Evolutionary conservation across 2,797 vertebrate species (phyloP).

Genomic region (Somateria mollissima): DNA sequence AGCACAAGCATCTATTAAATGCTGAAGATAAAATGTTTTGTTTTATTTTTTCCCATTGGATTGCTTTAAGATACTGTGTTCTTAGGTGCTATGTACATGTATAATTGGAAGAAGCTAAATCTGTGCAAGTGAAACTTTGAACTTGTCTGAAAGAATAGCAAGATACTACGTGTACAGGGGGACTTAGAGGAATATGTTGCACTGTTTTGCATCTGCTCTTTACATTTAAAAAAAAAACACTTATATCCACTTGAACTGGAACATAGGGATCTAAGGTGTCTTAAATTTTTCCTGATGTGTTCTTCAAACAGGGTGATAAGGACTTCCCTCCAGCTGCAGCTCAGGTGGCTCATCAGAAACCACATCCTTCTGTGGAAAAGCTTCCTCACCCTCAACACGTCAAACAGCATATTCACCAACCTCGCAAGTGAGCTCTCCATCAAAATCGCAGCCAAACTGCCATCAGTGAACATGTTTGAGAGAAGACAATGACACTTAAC

Average conservation of each 20-base stretch:
- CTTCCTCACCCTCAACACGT: constrained; percentile 82
- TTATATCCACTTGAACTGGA: neutral
- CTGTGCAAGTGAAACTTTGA: neutral
- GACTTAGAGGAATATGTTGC: neutral
- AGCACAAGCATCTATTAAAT: neutral
- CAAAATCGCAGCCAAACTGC: neutral
- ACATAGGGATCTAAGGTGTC: neutral
- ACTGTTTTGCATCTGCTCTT: neutral
- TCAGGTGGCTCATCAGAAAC: constrained; percentile 98
- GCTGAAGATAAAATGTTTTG: neutral
- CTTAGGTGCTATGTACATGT: neutral
- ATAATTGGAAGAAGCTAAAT: neutral
- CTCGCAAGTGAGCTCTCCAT: constrained; percentile 89
- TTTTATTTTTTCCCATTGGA: neutral
- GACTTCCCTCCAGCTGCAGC: constrained; percentile 97
- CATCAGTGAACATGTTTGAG: neutral
- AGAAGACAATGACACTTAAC: constrained; percentile 34
- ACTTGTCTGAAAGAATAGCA: neutral
- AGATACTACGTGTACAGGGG: neutral
- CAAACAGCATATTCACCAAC: constrained; percentile 96
- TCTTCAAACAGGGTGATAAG: constrained; percentile 90
- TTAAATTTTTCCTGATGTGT: neutral
- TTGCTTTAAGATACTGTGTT: neutral
- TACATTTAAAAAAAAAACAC: neutral
- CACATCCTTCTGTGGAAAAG: constrained; percentile 91